Conservation (phyloP, 2,888 invertebrate genomes). For the Timema cristinae region DNA sequence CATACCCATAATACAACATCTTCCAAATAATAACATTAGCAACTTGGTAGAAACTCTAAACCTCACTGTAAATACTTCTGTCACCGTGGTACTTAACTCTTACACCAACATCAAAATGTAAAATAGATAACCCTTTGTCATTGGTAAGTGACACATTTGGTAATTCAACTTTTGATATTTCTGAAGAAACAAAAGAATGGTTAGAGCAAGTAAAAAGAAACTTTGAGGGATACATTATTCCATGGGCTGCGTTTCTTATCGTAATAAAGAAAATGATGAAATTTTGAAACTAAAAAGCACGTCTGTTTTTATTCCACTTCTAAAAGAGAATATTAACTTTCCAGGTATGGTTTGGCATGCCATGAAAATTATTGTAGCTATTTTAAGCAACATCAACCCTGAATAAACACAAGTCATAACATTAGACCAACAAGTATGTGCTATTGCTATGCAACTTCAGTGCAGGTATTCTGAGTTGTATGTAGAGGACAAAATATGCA, state of each 20-base stretch:
- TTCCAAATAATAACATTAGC: neutral
- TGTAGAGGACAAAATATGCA: neutral
- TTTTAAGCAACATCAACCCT: neutral
- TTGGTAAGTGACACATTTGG: neutral
- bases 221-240: neutral
- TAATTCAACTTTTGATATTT: neutral
- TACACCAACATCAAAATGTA: slow-evolving; percentile 7
- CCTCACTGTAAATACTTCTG: neutral
- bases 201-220: neutral
- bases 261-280: neutral
- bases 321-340: slow-evolving; percentile 8
- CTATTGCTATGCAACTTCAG: neutral
- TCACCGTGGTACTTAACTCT: neutral
- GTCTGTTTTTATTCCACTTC: neutral
- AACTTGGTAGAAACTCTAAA: neutral
- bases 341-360: neutral
- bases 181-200: neutral
- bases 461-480: slow-evolving; percentile 3
- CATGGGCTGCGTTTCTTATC: neutral
- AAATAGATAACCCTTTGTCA: slow-evolving; percentile 8
- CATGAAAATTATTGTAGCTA: neutral
- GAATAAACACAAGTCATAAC: neutral
- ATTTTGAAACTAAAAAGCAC: neutral
- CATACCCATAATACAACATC: slow-evolving; percentile 16
- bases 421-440: slow-evolving; percentile 7